These are phyloP conservation scores for Thaumatotibia leucotreta DNA, from an alignment of 1,140 invertebrate genomes.

Conservation along the genomic window DNA sequence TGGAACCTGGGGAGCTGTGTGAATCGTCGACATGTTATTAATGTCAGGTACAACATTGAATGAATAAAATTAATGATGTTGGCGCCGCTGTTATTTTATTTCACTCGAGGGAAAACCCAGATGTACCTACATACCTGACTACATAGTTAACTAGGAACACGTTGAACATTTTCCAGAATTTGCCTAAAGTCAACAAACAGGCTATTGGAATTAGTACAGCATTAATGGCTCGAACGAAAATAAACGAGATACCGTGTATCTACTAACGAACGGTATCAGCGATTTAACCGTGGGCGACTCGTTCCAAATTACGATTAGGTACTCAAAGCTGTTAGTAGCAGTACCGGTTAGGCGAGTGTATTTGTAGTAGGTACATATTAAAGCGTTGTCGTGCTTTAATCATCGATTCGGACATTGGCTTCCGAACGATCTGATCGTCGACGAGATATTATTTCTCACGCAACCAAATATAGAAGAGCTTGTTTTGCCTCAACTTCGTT, in stretches of 20 bases:
- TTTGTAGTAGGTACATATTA: slow-evolving; percentile 33
- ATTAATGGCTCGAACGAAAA: background rate
- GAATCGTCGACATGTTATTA: background rate
- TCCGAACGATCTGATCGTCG: background rate
- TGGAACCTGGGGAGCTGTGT: background rate
- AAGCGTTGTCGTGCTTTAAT: slow-evolving; percentile 21
- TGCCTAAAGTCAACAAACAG: background rate
- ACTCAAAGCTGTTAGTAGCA: slow-evolving; percentile 32
- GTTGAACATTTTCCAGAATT: background rate
- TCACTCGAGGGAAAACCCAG: background rate
- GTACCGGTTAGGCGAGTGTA: slow-evolving; percentile 17
- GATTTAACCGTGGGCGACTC: background rate
- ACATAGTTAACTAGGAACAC: background rate
- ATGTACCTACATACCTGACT: background rate
- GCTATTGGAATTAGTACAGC: background rate
- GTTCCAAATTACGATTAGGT: slow-evolving; percentile 28
- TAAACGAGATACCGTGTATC: background rate
- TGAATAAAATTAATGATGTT: background rate
- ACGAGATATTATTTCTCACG: slow-evolving; percentile 17
- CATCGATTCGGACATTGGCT: background rate
- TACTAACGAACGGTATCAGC: background rate
- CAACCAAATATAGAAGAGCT: slow-evolving; percentile 2
- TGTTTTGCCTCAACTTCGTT: slow-evolving; percentile 28
- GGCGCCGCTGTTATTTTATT: background rate
- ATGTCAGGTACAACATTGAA: background rate